Conservation (phyloP, 1,140 invertebrate species). For the Anagrus nilaparvatae region DNA sequence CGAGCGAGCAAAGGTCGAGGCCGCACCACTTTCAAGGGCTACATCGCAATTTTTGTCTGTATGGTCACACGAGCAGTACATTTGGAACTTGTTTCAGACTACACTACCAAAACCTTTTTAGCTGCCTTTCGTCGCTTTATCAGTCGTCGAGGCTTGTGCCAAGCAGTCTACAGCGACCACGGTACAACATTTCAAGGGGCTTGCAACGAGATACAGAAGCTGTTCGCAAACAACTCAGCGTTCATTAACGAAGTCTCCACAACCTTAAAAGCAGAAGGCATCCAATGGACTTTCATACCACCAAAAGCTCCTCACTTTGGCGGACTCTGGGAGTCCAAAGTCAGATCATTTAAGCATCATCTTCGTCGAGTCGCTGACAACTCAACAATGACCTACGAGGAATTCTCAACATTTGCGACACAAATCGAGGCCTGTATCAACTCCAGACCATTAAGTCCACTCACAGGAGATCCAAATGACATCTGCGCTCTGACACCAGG, state of each 20-base stretch:
- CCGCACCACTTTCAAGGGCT: slow-evolving; percentile 5
- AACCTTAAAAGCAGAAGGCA: not conserved
- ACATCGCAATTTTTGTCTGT: slow-evolving; percentile 16
- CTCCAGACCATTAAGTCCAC: not conserved
- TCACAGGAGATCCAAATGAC: not conserved
- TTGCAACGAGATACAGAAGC: slow-evolving; percentile 7
- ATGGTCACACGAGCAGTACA: slow-evolving; percentile 22
- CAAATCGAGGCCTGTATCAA: not conserved
- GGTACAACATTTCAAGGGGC: slow-evolving; percentile 10
- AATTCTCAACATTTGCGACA: no score
- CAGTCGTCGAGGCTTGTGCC: not conserved
- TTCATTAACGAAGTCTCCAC: no score
- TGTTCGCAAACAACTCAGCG: not conserved
- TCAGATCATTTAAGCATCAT: no score
- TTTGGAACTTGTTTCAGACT: slow-evolving; percentile 20
- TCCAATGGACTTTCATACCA: not conserved
- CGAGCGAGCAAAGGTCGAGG: slow-evolving; percentile 7
- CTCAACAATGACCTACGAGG: no score
- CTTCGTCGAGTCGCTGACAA: no score
- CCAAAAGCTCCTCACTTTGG: not conserved
- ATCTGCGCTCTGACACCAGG: no score
- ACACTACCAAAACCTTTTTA: slow-evolving; percentile 19
- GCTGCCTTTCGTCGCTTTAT: slow-evolving; percentile 9
- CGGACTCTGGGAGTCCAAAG: not conserved
- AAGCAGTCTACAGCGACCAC: slow-evolving; percentile 6